Base-by-base conservation (phyloP, 2,113 vertebrate species). In the Scomber japonicus region DNA sequence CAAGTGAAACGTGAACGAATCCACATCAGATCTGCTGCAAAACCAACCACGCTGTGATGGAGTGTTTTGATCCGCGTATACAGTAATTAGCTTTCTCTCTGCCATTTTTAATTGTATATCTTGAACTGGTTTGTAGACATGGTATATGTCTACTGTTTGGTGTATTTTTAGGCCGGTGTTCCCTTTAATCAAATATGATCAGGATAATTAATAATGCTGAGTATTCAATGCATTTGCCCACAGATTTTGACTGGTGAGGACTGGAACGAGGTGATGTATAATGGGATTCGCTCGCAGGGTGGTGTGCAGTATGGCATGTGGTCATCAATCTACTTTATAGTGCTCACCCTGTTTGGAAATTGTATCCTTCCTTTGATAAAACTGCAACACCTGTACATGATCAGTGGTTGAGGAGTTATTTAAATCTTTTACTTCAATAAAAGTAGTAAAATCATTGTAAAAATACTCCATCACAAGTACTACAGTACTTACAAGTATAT, bases 201-300 rank as follows among this genome's bases (percentile, higher is more conserved):
- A 17, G 9, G 57, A 40, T 56, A 14, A 70, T 77, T 55, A 76
- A 45, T 68, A 16, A 46, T 74, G 17, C 44, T 46, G 14, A 75
- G 65, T 72, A 44, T 51, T 72, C 17, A 69, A 10, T 75, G 19
- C 48, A 1, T 89, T 75, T 71, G 3, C 53, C 81, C 62, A 12
- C 87, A 99, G 98, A 99, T 99, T 87, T 92, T 99, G 89, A 99
- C 98, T 0, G 98, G 98, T 0, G 98, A 99, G 88, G 98, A 99
- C 94, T 99, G 98, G 98, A 99, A 99, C 0, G 98, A 99, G 89
- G 98, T 99, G 89, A 99, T 99, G 98, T 99, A 99, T 92, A 97
- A 99, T 0, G 98, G 98, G 48, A 99, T 99, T 75, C 97, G 97
- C 49, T 99, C 98, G 0, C 98, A 99, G 91, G 98, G 98, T 13